A percentile compares a stretch with the other conserved stretches of the same genome.
Conservation (phyloP, 2,797 vertebrate genomes). For the Rhynchotus rufescens region DNA sequence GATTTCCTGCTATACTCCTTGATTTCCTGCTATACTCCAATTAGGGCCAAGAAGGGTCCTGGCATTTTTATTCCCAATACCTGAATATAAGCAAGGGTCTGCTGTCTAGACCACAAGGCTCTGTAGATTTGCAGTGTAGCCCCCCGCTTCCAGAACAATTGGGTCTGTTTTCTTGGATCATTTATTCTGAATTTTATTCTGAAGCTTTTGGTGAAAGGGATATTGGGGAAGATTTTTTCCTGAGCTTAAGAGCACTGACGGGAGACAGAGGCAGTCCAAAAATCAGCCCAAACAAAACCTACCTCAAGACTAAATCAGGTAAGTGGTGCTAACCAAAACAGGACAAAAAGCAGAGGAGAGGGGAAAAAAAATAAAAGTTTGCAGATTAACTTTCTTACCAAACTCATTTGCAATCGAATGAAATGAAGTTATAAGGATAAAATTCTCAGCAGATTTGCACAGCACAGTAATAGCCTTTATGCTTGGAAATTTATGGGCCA, state of each 20-base stretch:
- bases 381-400: conserved; percentile 60
- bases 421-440: conserved; percentile 79
- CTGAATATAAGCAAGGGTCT: neutral
- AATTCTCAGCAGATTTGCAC: conserved; percentile 85
- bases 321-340: conserved; percentile 27
- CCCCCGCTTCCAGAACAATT: neutral
- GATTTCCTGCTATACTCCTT: no score
- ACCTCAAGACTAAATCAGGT: neutral
- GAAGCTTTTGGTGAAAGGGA: neutral
- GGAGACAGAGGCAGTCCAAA: neutral
- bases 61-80: neutral
- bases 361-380: neutral
- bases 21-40: neutral
- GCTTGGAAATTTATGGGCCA: conserved; percentile 95
- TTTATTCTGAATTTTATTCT: neutral
- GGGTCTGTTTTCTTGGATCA: neutral
- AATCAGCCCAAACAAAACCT: conserved; percentile 30
- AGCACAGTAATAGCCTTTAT: conserved; percentile 87
- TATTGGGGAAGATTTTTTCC: neutral
- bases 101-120: neutral
- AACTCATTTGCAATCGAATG: conserved; percentile 73
- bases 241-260: neutral
- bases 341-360: neutral
- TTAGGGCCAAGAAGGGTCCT: neutral
- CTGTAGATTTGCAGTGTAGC: neutral